phyloP scores from a whole-genome alignment of 2,797 vertebrate species.

The Enoplosus armatus region DNA sequence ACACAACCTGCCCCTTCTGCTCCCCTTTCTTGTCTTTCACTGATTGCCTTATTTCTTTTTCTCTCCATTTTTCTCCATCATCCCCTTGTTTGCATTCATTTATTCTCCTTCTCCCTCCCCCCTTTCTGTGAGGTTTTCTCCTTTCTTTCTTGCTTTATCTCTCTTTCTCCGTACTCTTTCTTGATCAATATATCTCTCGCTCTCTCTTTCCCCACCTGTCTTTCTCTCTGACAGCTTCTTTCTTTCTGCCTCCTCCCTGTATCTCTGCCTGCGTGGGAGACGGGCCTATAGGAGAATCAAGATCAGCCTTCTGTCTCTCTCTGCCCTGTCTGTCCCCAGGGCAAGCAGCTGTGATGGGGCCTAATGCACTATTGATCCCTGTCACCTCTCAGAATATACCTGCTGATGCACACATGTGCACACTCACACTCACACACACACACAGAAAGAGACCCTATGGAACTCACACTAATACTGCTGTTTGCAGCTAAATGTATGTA shows the following conservation, averaged over 20 bases:
- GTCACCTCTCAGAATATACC: conserved; percentile 75
- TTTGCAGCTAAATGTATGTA: background rate
- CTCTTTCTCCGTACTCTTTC: conserved; percentile 22
- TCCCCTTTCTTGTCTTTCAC: conserved; percentile 7
- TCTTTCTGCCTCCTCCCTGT: conserved; percentile 43
- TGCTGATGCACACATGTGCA: conserved; percentile 61
- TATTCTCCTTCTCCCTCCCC: background rate
- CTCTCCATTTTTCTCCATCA: conserved; percentile 16
- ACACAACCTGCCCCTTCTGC: conserved; percentile 25
- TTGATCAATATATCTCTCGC: conserved; percentile 62
- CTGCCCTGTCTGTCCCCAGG: conserved; percentile 67
- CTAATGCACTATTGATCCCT: conserved; percentile 85
- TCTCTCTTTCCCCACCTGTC: conserved; percentile 48
- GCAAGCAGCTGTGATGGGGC: conserved; percentile 79
- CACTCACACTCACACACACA: conserved; percentile 10
- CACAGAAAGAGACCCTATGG: conserved; percentile 26
- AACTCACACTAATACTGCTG: background rate
- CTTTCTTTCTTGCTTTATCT: conserved; percentile 28
- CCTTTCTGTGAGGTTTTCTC: conserved; percentile 28
- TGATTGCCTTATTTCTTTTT: conserved; percentile 44
- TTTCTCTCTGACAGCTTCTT: conserved; percentile 62
- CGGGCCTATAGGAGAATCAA: conserved; percentile 51
- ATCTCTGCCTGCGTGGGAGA: conserved; percentile 45
- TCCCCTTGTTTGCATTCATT: no score
- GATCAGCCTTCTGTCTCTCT: conserved; percentile 52